A percentile compares a stretch with the other conserved stretches of the same genome.
phyloP scores from a whole-genome alignment of 2,113 vertebrate species.

The Phyllostomus hastatus region DNA sequence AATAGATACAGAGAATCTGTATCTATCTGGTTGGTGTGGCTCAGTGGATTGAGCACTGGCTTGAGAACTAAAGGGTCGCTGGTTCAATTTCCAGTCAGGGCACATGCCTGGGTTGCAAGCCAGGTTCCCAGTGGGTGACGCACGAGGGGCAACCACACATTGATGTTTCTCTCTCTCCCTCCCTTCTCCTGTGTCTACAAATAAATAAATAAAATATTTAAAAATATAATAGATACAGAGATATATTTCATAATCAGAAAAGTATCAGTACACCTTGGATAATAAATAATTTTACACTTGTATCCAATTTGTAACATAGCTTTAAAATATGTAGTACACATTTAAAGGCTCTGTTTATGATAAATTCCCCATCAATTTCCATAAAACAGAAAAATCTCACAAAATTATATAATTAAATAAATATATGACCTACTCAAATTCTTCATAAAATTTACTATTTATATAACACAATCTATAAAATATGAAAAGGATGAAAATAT shows the following conservation, averaged over 20 bases:
- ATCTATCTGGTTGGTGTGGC: no score
- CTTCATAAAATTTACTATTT: neutral
- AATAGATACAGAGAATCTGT: no score
- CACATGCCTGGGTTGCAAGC: no score
- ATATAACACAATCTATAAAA: neutral
- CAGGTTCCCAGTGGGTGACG: no score
- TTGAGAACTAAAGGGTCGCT: no score
- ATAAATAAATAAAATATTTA: no score
- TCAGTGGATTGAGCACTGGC: no score
- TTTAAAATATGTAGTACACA: neutral
- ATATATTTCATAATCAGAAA: neutral
- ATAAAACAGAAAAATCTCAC: neutral
- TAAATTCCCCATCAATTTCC: neutral
- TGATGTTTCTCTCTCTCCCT: no score
- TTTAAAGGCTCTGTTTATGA: neutral
- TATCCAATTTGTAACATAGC: neutral
- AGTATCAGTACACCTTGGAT: neutral
- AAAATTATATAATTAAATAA: neutral
- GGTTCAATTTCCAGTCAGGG: no score
- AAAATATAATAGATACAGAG: no score
- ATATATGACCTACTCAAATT: neutral
- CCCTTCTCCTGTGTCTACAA: no score
- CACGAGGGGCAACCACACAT: no score
- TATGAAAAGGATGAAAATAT: neutral
- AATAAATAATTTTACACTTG: neutral